These are phyloP conservation scores for Nothocercus nigrocapillus DNA, from an alignment of 2,113 vertebrate species.

Conservation along the genomic window DNA sequence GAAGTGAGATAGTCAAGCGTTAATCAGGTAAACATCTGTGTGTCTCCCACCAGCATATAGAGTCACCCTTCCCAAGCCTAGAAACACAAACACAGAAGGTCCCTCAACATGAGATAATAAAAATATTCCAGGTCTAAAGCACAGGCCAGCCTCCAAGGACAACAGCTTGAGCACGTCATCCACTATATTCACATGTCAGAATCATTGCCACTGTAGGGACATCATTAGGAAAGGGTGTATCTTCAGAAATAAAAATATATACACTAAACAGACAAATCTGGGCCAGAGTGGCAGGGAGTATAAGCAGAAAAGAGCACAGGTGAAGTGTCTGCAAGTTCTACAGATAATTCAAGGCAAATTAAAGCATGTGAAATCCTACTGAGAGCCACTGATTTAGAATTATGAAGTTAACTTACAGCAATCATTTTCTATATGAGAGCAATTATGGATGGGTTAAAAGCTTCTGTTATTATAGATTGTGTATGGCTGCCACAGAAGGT, in stretches of 20 bases:
- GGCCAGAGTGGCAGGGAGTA: constrained; percentile 33
- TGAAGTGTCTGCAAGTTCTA: constrained; percentile 53
- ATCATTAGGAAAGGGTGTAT: not conserved
- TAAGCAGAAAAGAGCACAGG: constrained; percentile 55
- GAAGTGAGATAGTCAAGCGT: not conserved
- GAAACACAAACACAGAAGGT: not conserved
- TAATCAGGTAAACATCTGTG: not conserved
- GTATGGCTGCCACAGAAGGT: constrained; percentile 17
- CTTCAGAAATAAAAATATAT: not conserved
- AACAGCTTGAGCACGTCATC: not conserved
- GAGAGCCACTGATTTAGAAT: constrained; percentile 69
- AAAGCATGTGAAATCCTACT: constrained; percentile 71
- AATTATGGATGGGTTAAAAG: constrained; percentile 60
- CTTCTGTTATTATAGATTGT: constrained; percentile 49
- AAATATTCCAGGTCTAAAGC: not conserved
- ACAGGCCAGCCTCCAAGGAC: not conserved
- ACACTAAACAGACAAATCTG: constrained; percentile 18
- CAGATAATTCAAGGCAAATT: constrained; percentile 75
- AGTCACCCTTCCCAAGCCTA: not conserved
- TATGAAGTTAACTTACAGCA: constrained; percentile 70
- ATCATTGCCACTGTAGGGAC: not conserved
- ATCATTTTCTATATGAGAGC: constrained; percentile 71
- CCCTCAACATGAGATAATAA: not conserved
- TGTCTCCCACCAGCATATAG: not conserved
- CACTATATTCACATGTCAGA: not conserved